Percentiles rank a stretch among this genome's conserved stretches.
phyloP scores from a whole-genome alignment of 2,113 vertebrate species.

The Ictidomys tridecemlineatus region DNA sequence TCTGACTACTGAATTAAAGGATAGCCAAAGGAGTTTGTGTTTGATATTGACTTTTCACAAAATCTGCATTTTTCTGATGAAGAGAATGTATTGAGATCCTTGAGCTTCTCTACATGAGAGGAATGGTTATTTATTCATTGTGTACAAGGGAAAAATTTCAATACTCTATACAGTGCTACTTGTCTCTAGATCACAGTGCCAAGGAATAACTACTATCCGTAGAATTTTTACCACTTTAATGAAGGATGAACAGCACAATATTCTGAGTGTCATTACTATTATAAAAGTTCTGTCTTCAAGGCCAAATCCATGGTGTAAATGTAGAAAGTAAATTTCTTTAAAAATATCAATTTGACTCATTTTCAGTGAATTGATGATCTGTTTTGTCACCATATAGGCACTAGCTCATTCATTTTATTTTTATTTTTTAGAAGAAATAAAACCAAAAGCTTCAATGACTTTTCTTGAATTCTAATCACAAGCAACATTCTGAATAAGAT shows the following conservation, averaged over 20 bases:
- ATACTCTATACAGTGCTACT: constrained; percentile 15
- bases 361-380: constrained; percentile 45
- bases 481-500: constrained; percentile 31
- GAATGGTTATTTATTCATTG: constrained; percentile 60
- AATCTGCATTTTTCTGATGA: constrained; percentile 65
- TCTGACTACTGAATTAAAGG: constrained; percentile 51
- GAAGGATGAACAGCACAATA: constrained; percentile 32
- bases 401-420: constrained; percentile 57
- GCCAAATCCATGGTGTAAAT: background rate
- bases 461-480: constrained; percentile 56
- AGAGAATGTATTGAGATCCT: constrained; percentile 21
- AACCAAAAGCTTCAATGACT: background rate
- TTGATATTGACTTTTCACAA: constrained; percentile 3
- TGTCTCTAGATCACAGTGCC: background rate
- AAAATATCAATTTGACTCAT: constrained; percentile 40
- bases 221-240: constrained; percentile 65
- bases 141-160: constrained; percentile 14
- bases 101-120: constrained; percentile 40
- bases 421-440: constrained; percentile 16
- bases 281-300: constrained; percentile 35
- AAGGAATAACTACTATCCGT: constrained; percentile 52
- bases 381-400: constrained; percentile 28
- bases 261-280: constrained; percentile 54
- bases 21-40: constrained; percentile 15
- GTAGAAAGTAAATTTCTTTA: constrained; percentile 18